These are phyloP conservation scores for Proctacanthus coquilletti DNA, from an alignment of 1,140 invertebrate species.

Conservation along the genomic window DNA sequence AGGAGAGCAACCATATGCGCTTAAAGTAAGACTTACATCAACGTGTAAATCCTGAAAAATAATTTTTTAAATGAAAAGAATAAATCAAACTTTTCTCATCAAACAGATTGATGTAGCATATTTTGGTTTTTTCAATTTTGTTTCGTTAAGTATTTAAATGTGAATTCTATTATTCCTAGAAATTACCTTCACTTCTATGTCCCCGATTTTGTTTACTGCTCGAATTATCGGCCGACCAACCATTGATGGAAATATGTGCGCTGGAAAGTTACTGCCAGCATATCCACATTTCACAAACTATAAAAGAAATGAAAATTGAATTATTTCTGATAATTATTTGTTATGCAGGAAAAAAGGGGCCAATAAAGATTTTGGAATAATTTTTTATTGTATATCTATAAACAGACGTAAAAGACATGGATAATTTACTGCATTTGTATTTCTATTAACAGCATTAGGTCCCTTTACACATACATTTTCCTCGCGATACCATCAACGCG, in stretches of 20 bases:
- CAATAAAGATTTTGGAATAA: no score
- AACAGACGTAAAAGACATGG: no score
- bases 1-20: not conserved
- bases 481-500: no score
- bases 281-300: conserved; percentile 99
- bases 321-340: no score
- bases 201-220: conserved; percentile 93
- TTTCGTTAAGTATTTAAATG: not conserved
- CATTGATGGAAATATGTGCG: conserved; percentile 97
- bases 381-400: no score
- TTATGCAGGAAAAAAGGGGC: no score
- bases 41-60: conserved; percentile 41
- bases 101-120: conserved; percentile 15
- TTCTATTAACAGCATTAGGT: no score
- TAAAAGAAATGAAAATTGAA: conserved; percentile 26
- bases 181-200: conserved; percentile 95
- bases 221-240: conserved; percentile 96
- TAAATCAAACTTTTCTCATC: conserved; percentile 11
- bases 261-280: conserved; percentile 97
- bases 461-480: no score
- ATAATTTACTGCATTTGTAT: no score
- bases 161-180: not conserved
- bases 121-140: conserved; percentile 7
- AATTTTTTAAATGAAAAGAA: conserved; percentile 22
- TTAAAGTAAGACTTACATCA: conserved; percentile 34